Conservation (phyloP, 2,113 vertebrate genomes). For the Pseudonaja textilis region DNA sequence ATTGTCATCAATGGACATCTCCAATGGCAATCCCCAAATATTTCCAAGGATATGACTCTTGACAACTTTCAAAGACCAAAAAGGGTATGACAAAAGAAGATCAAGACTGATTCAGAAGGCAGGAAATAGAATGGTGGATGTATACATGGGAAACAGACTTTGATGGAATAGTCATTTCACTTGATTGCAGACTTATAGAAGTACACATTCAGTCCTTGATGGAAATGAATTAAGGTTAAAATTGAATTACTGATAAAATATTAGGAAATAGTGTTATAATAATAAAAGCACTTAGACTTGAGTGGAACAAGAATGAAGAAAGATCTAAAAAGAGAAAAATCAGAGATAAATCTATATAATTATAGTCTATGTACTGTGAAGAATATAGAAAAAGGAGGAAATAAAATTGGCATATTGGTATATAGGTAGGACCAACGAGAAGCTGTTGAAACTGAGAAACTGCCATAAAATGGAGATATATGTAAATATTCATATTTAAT, state of each 20-base stretch:
- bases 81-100: background rate
- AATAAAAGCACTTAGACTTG: background rate
- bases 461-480: too few species aligned
- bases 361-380: too few species aligned
- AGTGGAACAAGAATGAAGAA: too few species aligned
- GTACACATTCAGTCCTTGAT: background rate
- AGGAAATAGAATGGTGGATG: background rate
- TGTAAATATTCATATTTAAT: too few species aligned
- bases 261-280: background rate
- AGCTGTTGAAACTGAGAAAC: too few species aligned
- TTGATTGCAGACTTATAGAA: background rate
- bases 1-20: background rate
- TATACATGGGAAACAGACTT: background rate
- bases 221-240: background rate
- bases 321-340: too few species aligned
- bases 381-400: too few species aligned
- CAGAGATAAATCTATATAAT: too few species aligned
- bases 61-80: background rate
- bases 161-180: background rate
- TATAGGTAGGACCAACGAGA: too few species aligned
- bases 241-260: background rate
- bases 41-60: background rate
- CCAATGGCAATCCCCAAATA: background rate
- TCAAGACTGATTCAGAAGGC: background rate
- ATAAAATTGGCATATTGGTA: too few species aligned